These are phyloP conservation scores for Linurgus olivaceus DNA, from an alignment of 2,797 vertebrate species.

Conservation along the genomic window DNA sequence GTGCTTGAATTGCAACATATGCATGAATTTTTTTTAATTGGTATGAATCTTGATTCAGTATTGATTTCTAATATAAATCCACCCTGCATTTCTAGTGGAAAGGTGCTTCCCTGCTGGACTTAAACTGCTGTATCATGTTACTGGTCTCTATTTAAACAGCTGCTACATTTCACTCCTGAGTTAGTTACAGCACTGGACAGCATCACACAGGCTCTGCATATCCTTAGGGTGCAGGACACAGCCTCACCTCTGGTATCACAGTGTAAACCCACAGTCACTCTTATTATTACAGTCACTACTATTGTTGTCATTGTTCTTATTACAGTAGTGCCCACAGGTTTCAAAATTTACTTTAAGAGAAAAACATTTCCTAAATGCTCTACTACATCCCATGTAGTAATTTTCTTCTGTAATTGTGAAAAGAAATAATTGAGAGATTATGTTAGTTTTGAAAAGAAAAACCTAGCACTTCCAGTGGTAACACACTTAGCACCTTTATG, in stretches of 20 bases:
- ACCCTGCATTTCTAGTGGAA: neutral
- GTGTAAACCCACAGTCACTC: neutral
- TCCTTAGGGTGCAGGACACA: neutral
- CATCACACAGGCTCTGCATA: neutral
- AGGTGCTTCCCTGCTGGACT: constrained; percentile 1
- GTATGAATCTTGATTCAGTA: neutral
- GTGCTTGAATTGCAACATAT: neutral
- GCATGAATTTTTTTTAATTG: neutral
- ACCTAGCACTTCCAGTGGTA: neutral
- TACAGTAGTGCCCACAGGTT: neutral
- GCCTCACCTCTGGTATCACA: neutral
- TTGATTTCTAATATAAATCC: neutral
- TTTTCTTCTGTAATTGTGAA: neutral
- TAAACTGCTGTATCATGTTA: constrained; percentile 7
- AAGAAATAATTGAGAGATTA: neutral
- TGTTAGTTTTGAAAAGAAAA: neutral
- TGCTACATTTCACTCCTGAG: constrained; percentile 45
- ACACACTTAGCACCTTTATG: neutral
- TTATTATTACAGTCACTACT: neutral
- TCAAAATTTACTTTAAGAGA: neutral
- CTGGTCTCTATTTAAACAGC: constrained; percentile 50
- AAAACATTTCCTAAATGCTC: neutral
- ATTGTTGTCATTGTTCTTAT: neutral
- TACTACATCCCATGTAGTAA: neutral
- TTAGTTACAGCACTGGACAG: neutral